A percentile compares a stretch with the other conserved stretches of the same genome.
Evolutionary conservation across 1,140 invertebrate species (phyloP).

Genomic region (Psix sp.): DNA sequence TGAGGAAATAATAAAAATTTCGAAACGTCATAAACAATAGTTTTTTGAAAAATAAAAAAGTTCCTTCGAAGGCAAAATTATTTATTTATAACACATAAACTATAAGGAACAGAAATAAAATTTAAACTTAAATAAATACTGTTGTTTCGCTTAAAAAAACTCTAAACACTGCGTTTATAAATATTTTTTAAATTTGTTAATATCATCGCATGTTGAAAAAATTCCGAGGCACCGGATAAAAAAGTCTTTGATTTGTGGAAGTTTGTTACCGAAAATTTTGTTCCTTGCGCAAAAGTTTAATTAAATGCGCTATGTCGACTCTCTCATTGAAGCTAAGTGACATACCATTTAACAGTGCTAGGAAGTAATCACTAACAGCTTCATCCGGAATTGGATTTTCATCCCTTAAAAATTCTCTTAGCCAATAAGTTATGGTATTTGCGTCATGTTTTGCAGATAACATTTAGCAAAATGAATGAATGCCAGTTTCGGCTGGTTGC

Average conservation of each 20-base stretch:
- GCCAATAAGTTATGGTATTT: constrained; percentile 22
- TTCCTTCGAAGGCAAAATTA: too few species aligned
- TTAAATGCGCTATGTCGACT: constrained; percentile 48
- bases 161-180: too few species aligned
- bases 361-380: constrained; percentile 22
- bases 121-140: too few species aligned
- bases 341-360: constrained; percentile 28
- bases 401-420: constrained; percentile 20
- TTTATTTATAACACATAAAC: too few species aligned
- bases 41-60: too few species aligned
- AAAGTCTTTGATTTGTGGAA: constrained; percentile 32
- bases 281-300: constrained; percentile 35
- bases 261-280: constrained; percentile 24
- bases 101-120: too few species aligned
- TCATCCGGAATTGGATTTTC: constrained; percentile 15
- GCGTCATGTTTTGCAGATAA: constrained; percentile 39
- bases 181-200: too few species aligned
- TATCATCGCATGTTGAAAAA: constrained; percentile 1
- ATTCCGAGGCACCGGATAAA: constrained; percentile 27
- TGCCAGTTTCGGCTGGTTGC: neutral
- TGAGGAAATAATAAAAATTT: too few species aligned
- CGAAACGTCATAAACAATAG: too few species aligned
- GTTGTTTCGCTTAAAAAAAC: too few species aligned
- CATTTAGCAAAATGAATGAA: constrained; percentile 24
- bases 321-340: constrained; percentile 31